Evolutionary conservation across 2,888 invertebrate species (phyloP), one percentile per base, ranked within the genome.

Genomic region (Acanthococcus lagerstroemiae): DNA sequence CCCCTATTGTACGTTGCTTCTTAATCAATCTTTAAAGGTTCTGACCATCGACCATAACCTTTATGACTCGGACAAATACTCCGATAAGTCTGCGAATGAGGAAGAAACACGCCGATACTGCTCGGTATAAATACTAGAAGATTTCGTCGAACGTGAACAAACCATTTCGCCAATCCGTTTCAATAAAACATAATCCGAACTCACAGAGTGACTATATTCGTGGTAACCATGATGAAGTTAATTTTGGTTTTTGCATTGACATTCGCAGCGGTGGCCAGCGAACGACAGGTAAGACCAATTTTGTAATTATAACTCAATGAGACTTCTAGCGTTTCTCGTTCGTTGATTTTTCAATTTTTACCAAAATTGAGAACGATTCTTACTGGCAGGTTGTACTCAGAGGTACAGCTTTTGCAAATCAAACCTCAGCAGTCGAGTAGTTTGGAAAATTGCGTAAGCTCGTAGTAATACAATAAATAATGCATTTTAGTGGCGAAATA

Each of bases 41-140:
- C 48, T 54, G 63, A 37, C 63, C 63, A 63, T 63, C 63, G 63
- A 63, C 63, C 52, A 54, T 63, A 63, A 63, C 63, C 63, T 63
- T 63, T 63, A 52, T 26, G 48, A 46, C 21, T 46, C 44, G 63
- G 52, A 44, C 63, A 63, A 54, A 24, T 44, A 52, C 24, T 25
- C 30, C 37, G 63, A 63, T 63, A 52, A 63, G 3, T 52, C 9
- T 17, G 30, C 15, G 27, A 54, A 63, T 52, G 27, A 27, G 63
- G 63, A 63, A 63, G 63, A 52, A 24, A 48, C 37, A 37, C 7
- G 15, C 7, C 7, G 19, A 7, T 45, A 45, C 19, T 22, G 48
- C 15, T 19, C 22, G 15, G 52, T 52, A 52, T 52, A 52, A 52
- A 52, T 52, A 52, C 52, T 21, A 52, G 15, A 5, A 24, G 22